Percentiles rank a stretch among this genome's conserved stretches.
phyloP scores from a whole-genome alignment of 2,888 invertebrate species.

The Brachypalpus laphriformis region DNA sequence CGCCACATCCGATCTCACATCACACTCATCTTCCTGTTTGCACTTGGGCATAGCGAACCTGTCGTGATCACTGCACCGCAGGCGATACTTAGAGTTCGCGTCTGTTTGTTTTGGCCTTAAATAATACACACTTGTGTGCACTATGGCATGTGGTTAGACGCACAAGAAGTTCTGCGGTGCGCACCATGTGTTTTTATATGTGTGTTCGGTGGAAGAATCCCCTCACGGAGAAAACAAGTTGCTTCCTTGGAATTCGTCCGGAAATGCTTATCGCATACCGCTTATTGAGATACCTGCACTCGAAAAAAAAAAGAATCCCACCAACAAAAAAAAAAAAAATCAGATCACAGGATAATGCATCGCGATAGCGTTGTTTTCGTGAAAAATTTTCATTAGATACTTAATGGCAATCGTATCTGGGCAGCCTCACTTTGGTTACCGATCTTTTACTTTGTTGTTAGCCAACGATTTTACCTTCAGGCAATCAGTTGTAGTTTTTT shows the following conservation, averaged over 20 bases:
- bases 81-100: slow-evolving; percentile 61
- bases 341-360: slow-evolving; percentile 29
- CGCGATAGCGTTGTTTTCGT: slow-evolving; percentile 25
- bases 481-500: background rate
- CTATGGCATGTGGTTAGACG: slow-evolving; percentile 63
- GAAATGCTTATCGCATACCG: slow-evolving; percentile 71
- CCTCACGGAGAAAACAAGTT: slow-evolving; percentile 15
- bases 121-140: slow-evolving; percentile 45
- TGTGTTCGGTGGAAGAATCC: slow-evolving; percentile 11
- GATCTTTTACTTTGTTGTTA: slow-evolving; percentile 36
- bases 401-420: slow-evolving; percentile 57
- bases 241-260: slow-evolving; percentile 62
- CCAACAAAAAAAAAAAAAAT: slow-evolving; percentile 10
- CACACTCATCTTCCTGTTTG: slow-evolving; percentile 48
- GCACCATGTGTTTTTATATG: background rate
- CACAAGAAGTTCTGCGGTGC: slow-evolving; percentile 41
- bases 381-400: slow-evolving; percentile 65
- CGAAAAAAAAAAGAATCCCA: slow-evolving; percentile 5
- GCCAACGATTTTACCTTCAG: slow-evolving; percentile 36
- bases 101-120: slow-evolving; percentile 64
- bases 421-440: slow-evolving; percentile 1
- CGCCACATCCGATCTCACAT: background rate
- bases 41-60: slow-evolving; percentile 29
- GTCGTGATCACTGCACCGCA: slow-evolving; percentile 40
- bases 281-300: slow-evolving; percentile 46